Evolutionary conservation across 1,140 invertebrate species (phyloP).

Genomic region (Brachionus plicatilis): DNA sequence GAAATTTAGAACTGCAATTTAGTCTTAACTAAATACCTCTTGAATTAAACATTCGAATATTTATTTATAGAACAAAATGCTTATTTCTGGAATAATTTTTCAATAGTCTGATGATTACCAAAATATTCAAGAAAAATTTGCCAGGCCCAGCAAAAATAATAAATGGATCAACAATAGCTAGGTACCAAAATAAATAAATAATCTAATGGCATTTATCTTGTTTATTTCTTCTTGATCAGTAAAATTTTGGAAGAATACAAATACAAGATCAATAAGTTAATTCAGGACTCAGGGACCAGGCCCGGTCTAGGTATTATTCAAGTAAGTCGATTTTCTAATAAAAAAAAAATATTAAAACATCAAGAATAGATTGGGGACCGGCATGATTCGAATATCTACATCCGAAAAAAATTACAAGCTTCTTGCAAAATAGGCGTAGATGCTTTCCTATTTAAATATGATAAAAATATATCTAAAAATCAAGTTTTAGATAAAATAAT

Average conservation of each 20-base stretch:
- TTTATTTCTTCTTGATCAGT: not conserved
- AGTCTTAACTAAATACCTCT: not conserved
- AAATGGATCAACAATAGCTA: not conserved
- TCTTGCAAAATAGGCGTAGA: constrained; percentile 82
- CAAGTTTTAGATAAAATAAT: constrained; percentile 68
- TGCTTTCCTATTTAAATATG: constrained; percentile 71
- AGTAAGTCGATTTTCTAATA: not conserved
- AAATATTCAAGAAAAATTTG: not conserved
- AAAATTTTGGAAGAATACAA: constrained; percentile 18
- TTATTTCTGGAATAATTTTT: not conserved
- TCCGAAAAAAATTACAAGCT: constrained; percentile 88
- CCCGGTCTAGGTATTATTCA: constrained; percentile 29
- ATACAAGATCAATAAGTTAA: not conserved
- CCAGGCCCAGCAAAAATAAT: not conserved
- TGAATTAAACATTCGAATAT: not conserved
- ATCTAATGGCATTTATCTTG: not conserved
- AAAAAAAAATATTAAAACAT: not conserved
- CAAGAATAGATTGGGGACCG: constrained; percentile 69
- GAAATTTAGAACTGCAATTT: not conserved
- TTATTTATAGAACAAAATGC: not conserved
- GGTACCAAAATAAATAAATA: not conserved
- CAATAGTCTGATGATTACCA: not conserved
- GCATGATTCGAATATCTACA: constrained; percentile 99
- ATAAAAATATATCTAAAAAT: not conserved
- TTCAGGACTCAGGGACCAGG: not conserved